phyloP scores from a whole-genome alignment of 2,888 invertebrate genomes.

The Poecilobothrus nobilitatus region DNA sequence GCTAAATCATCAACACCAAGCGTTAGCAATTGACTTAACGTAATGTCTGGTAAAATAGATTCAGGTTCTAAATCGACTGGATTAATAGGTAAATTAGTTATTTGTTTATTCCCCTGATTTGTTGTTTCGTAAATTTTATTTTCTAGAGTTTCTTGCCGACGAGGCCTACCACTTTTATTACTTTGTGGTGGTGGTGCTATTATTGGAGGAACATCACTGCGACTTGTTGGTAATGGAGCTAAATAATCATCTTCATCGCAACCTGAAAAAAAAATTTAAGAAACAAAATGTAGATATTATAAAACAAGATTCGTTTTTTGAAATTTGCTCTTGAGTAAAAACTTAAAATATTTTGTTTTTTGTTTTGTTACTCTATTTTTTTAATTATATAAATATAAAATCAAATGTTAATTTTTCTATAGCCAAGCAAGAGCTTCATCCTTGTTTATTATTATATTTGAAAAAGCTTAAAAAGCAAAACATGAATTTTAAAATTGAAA shows the following conservation, averaged over 20 bases:
- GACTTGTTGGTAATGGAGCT: background rate
- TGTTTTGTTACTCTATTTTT: too few species aligned
- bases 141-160: conserved; percentile 37
- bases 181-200: conserved; percentile 47
- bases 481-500: too few species aligned
- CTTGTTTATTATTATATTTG: too few species aligned
- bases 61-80: conserved; percentile 20
- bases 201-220: conserved; percentile 39
- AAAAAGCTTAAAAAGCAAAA: too few species aligned
- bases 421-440: too few species aligned
- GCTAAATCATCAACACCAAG: conserved; percentile 75
- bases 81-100: conserved; percentile 16
- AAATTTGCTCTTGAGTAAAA: too few species aligned
- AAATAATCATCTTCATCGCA: conserved; percentile 7
- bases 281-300: background rate
- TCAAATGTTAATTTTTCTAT: too few species aligned
- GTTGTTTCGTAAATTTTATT: conserved; percentile 40
- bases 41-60: conserved; percentile 54
- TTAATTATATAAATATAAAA: too few species aligned
- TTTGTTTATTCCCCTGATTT: conserved; percentile 19
- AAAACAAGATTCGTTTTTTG: too few species aligned
- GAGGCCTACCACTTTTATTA: conserved; percentile 34
- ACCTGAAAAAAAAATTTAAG: background rate
- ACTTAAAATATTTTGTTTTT: too few species aligned
- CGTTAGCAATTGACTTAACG: conserved; percentile 71